Base-by-base conservation (phyloP, 2,113 vertebrate genomes). In the Beaufortia kweichowensis region DNA sequence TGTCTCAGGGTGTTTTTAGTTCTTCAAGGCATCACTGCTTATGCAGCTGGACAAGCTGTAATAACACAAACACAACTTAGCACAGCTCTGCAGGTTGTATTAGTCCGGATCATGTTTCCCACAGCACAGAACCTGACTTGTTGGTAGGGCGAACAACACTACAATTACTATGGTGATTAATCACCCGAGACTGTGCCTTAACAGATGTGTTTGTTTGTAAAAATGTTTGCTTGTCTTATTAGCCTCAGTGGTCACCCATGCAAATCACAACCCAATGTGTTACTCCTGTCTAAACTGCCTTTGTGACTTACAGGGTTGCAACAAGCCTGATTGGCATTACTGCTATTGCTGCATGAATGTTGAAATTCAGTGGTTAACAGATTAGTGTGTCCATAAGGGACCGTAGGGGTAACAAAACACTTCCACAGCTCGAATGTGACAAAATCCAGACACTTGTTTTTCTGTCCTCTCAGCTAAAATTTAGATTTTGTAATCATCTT, bases 161-260 rank as follows among this genome's bases (percentile, higher is more conserved):
- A 24, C 68, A 71, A 71, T 71, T 71, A 59, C 68, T 59, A 1
- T 3, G 19, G 70, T 74, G 70, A 74, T 74, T 60, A 61, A 74
- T 74, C 70, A 74, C 57, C 57, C 29, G 57, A 74, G 70, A 74
- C 57, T 31, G 57, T 74, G 56, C 57, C 56, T 61, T 74, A 74
- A 61, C 70, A 74, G 70, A 61, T 74, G 70, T 74, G 70, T 61
- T 74, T 74, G 70, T 74, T 74, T 74, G 70, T 60, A 46, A 61
- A 73, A 74, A 74, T 74, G 39, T 74, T 74, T 74, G 57, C 70
- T 74, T 74, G 70, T 74, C 70, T 74, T 74, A 74, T 74, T 74
- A 74, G 57, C 70, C 70, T 39, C 70, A 48, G 57, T 61, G 70
- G 56, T 61, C 35, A 46, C 56, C 70, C 70, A 61, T 48, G 55